Conservation (phyloP, 2,888 invertebrate species). For the Lasioglossum figueresi region DNA sequence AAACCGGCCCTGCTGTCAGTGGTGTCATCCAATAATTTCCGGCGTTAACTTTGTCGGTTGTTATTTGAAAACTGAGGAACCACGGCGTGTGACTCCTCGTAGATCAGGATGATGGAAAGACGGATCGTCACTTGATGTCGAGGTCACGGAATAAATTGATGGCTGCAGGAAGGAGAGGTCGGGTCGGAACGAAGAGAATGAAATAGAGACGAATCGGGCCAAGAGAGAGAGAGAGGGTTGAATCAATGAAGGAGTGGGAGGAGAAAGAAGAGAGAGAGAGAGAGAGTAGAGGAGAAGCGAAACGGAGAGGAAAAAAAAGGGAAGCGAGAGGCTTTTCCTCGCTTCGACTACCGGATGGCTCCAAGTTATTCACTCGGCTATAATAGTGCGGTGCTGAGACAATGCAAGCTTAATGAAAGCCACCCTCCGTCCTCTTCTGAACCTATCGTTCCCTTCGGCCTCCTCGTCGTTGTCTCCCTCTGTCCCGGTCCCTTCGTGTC, state of each 20-base stretch:
- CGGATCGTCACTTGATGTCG: slow-evolving; percentile 37
- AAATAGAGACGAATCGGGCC: slow-evolving; percentile 26
- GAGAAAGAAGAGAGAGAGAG: not conserved
- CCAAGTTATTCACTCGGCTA: slow-evolving; percentile 78
- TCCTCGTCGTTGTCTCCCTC: slow-evolving; percentile 2
- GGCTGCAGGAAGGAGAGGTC: slow-evolving; percentile 21
- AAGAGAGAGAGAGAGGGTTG: not conserved
- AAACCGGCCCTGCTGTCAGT: too few species aligned
- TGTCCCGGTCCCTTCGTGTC: slow-evolving; percentile 16
- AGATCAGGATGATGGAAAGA: not conserved
- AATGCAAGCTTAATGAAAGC: slow-evolving; percentile 82
- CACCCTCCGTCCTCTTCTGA: slow-evolving; percentile 57
- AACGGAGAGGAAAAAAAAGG: not conserved
- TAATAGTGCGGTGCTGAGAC: slow-evolving; percentile 78
- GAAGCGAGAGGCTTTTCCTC: slow-evolving; percentile 41
- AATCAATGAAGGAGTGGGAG: not conserved
- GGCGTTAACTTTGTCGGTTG: not conserved
- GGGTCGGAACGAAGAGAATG: slow-evolving; percentile 6
- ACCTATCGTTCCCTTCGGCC: slow-evolving; percentile 26
- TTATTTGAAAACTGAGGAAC: not conserved
- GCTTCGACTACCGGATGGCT: slow-evolving; percentile 66
- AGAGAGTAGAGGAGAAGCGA: not conserved
- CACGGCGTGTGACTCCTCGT: not conserved
- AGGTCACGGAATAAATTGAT: slow-evolving; percentile 62
- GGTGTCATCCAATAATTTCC: not conserved